Base-by-base conservation (phyloP, 2,113 vertebrate species). In the Xenus cinereus region DNA sequence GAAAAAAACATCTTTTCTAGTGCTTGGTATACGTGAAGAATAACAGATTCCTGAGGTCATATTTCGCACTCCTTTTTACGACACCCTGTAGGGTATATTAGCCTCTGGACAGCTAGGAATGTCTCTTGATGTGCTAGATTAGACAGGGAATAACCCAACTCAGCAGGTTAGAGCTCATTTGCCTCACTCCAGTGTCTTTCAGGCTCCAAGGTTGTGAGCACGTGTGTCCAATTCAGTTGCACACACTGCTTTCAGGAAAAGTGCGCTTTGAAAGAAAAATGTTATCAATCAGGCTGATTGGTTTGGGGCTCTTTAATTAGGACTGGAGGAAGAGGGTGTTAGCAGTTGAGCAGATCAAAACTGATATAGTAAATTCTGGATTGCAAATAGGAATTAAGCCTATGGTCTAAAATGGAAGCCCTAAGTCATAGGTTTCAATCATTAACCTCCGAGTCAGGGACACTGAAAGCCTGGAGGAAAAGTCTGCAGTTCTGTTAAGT, bases 21-120 rank as follows among this genome's bases (percentile, higher is more conserved):
- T 91, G 96, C 76, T 95, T 91, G 77, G 92, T 94, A 76, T 93
- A 89, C 22, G 48, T 95, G 95, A 97, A 97, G 75, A 95, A 57
- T 66, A 95, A 96, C 84, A 85, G 92, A 96, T 98, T 98, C 96
- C 96, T 98, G 97, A 97, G 97, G 96, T 98, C 96, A 37, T 95
- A 94, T 81, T 95, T 93, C 19, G 20, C 84, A 56, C 80, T 97
- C 92, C 71, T 69, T 87, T 93, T 94, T 89, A 67, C 62, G 68
- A 97, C 79, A 93, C 60, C 68, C 80, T 81, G 64, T 85, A 87
- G 53, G 83, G 39, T 33, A 60, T 45, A 78, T 63, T 80, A 82
- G 69, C 63, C 35, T 94, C 90, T 90, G 66, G 89, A 84, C 59
- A 94, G 53, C 74, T 94, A 28, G 10, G 85, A 90, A 92, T 80